phyloP scores from a whole-genome alignment of 2,113 vertebrate species.

The Cephalopterus ornatus region DNA sequence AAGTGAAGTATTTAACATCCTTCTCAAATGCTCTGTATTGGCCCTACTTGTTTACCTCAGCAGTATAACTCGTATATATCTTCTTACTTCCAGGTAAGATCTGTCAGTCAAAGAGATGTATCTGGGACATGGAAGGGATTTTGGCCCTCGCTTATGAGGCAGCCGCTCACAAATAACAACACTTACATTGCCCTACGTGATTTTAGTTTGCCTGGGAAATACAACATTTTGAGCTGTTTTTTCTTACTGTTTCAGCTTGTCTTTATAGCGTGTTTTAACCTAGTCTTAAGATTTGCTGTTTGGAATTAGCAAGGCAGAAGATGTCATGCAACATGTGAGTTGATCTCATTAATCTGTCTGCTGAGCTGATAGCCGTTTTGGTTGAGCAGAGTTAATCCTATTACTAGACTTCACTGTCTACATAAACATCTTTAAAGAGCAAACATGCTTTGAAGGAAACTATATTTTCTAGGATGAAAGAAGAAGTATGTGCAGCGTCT shows the following conservation, averaged over 20 bases:
- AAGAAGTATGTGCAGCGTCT: not conserved
- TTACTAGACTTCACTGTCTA: constrained; percentile 3
- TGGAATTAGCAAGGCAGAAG: constrained; percentile 10
- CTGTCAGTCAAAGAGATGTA: not conserved
- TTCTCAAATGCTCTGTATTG: not conserved
- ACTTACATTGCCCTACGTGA: not conserved
- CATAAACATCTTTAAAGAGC: constrained; percentile 1
- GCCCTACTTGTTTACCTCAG: not conserved
- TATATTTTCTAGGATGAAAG: not conserved
- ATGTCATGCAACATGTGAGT: constrained; percentile 44
- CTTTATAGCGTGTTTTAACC: not conserved
- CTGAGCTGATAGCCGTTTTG: constrained; percentile 32
- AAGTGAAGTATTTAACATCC: not conserved
- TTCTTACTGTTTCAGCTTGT: not conserved
- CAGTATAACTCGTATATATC: not conserved
- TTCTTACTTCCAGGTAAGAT: not conserved
- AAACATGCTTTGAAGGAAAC: not conserved
- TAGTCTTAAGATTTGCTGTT: not conserved
- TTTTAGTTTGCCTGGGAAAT: not conserved
- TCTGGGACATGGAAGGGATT: not conserved
- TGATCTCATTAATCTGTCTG: constrained; percentile 33
- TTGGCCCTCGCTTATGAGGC: not conserved
- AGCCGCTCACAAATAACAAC: not conserved
- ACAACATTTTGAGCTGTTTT: not conserved
- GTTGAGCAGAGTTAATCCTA: constrained; percentile 39